Evolutionary conservation across 2,797 vertebrate species (phyloP), one percentile per base, ranked within the genome.

Genomic region (Semotilus atromaculatus): DNA sequence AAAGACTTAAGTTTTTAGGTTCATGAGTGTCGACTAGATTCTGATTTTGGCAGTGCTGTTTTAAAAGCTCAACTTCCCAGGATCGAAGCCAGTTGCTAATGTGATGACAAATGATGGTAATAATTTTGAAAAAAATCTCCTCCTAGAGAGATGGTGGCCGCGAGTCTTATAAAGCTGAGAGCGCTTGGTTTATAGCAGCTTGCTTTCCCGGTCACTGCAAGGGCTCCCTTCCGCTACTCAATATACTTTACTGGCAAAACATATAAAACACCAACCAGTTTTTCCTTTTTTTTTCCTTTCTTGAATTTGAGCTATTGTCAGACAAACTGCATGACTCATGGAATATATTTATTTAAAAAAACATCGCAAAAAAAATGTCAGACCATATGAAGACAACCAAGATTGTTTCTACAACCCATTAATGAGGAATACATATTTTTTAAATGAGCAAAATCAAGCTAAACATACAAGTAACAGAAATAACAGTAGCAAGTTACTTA

Each of bases 101-200:
- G 88, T 87, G 91, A 92, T 89, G 90, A 93, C 91, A 94, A 94
- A 93, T 92, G 83, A 93, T 89, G 91, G 93, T 89, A 91, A 91
- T 92, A 88, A 91, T 94, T 93, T 91, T 84, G 88, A 82, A 83
- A 93, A 67, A 64, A 93, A 89, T 90, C 88, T 91, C 91, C 89
- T 90, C 91, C 90, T 90, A 91, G 88, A 92, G 71, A 86, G 90
- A 93, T 90, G 90, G 89, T 88, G 88, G 88, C 76, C 88, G 83
- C 58, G 88, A 87, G 91, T 93, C 92, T 92, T 92, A 91, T 92
- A 89, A 92, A 94, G 89, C 80, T 72, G 90, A 86, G 80, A 89
- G 88, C 84, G 88, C 87, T 84, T 86, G 60, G 93, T 94, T 95
- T 93, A 94, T 92, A 92, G 92, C 92, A 84, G 85, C 88, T 89